These are phyloP conservation scores for Halichoerus grypus DNA, from an alignment of 2,113 vertebrate genomes.

Conservation along the genomic window DNA sequence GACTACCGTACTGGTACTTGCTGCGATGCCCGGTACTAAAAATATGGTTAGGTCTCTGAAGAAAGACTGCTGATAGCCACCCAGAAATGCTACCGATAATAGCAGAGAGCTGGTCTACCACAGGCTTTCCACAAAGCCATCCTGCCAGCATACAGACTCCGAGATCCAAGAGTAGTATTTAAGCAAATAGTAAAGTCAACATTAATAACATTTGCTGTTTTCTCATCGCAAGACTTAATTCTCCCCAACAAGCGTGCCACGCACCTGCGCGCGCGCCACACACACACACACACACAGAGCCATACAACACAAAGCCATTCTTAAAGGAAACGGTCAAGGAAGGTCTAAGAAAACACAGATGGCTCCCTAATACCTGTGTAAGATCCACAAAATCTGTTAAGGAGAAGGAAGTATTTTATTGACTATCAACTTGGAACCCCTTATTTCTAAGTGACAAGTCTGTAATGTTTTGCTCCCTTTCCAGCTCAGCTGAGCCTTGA, in stretches of 20 bases:
- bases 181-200: conserved; percentile 26
- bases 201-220: neutral
- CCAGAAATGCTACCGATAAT: neutral
- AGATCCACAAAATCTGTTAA: neutral
- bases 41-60: neutral
- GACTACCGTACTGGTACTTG: neutral
- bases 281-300: neutral
- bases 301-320: neutral
- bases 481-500: neutral
- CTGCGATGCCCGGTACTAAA: neutral
- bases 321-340: neutral
- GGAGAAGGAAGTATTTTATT: neutral
- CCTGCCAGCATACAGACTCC: neutral
- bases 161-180: conserved; percentile 9
- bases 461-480: neutral
- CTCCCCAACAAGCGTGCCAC: neutral
- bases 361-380: neutral
- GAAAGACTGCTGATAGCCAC: neutral
- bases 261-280: accelerated
- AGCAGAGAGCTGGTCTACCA: neutral
- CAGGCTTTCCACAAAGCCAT: neutral
- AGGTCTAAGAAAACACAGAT: neutral
- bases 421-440: neutral
- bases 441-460: neutral
- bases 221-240: neutral